phyloP scores from a whole-genome alignment of 2,113 vertebrate genomes.

The Otocyon megalotis region DNA sequence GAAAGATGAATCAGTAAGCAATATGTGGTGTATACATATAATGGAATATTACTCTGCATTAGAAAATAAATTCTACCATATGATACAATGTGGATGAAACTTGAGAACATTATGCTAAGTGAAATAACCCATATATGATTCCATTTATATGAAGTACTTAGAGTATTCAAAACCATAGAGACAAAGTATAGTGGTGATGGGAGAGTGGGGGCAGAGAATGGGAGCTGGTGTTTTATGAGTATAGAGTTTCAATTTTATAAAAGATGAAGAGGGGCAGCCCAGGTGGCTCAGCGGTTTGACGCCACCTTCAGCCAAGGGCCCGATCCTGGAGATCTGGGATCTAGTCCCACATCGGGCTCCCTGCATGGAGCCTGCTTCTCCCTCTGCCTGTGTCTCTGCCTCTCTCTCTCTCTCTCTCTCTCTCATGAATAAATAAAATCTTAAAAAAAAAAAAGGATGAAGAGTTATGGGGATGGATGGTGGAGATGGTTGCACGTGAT shows the following conservation, averaged over 20 bases:
- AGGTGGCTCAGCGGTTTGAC: too few species aligned
- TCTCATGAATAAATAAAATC: too few species aligned
- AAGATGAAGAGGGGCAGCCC: neutral
- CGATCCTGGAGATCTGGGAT: too few species aligned
- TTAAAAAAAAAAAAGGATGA: neutral
- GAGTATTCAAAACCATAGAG: neutral
- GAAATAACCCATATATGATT: neutral
- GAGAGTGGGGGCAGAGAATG: neutral
- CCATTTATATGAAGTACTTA: neutral
- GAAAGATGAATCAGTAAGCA: neutral
- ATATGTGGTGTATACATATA: neutral
- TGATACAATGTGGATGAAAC: neutral
- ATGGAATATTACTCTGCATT: neutral
- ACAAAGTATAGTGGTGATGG: neutral
- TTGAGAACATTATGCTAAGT: neutral
- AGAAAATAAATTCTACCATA: neutral
- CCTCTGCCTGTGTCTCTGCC: too few species aligned
- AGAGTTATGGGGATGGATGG: neutral
- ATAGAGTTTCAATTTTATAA: neutral
- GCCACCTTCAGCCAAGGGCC: too few species aligned
- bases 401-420: too few species aligned
- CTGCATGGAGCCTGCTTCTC: too few species aligned
- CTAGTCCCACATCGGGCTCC: too few species aligned
- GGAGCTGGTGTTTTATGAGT: neutral
- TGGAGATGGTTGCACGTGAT: neutral